Evolutionary conservation across 2,113 vertebrate genomes (phyloP).

Genomic region (Hippocampus comes): DNA sequence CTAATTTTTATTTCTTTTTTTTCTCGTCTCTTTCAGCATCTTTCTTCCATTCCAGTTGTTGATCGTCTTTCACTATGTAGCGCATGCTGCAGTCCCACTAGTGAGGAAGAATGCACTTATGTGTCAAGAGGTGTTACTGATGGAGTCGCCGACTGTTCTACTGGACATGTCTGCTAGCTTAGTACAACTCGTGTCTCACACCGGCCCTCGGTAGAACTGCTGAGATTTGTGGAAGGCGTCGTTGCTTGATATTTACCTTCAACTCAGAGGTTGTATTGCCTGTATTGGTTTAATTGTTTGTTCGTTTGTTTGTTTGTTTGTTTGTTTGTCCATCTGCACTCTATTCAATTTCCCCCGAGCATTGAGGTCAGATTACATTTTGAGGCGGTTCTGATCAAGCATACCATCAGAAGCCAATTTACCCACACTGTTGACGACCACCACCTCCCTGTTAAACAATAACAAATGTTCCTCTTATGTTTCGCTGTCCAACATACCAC

Average conservation of each 20-base stretch:
- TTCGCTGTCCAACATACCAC: constrained; percentile 37
- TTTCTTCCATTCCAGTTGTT: constrained; percentile 17
- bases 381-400: neutral
- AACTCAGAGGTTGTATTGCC: neutral
- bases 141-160: constrained; percentile 40
- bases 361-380: neutral
- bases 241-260: constrained; percentile 1
- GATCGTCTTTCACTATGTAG: constrained; percentile 18
- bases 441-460: constrained; percentile 13
- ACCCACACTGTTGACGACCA: neutral
- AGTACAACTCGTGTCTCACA: constrained; percentile 23
- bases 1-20: neutral
- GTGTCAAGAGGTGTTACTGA: constrained; percentile 48
- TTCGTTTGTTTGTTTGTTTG: neutral
- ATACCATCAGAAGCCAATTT: neutral
- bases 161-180: constrained; percentile 38
- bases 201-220: constrained; percentile 7
- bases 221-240: neutral
- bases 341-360: neutral
- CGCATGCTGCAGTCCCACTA: neutral
- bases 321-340: constrained; percentile 10
- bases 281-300: neutral
- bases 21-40: neutral
- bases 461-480: constrained; percentile 38
- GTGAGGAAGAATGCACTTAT: constrained; percentile 35